Percentiles rank a stretch among this genome's conserved stretches.
These are phyloP conservation scores for Spilosoma lubricipeda DNA, from an alignment of 2,888 invertebrate species.

Conservation along the genomic window DNA sequence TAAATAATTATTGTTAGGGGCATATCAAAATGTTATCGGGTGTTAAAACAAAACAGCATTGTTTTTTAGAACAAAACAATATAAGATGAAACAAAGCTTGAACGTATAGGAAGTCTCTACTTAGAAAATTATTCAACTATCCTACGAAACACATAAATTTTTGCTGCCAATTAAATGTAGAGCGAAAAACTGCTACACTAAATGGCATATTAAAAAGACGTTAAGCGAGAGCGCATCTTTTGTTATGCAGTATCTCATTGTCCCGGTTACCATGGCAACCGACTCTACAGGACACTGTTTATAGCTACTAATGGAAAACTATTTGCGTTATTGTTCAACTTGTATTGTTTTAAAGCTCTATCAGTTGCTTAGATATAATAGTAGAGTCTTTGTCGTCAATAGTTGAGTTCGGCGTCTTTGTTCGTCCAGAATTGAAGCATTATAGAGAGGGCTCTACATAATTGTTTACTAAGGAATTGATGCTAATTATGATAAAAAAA, in stretches of 20 bases:
- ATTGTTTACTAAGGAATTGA: background rate
- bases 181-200: conserved; percentile 26
- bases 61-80: too few species aligned
- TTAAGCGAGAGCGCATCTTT: conserved; percentile 29
- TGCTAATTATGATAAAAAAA: background rate
- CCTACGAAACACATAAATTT: background rate
- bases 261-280: conserved; percentile 42
- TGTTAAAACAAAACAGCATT: too few species aligned
- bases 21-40: too few species aligned
- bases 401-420: conserved; percentile 14
- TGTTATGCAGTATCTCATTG: conserved; percentile 33
- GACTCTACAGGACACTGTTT: conserved; percentile 28
- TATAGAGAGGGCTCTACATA: conserved; percentile 1
- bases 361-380: conserved; percentile 3
- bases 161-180: background rate
- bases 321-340: conserved; percentile 46
- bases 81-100: too few species aligned
- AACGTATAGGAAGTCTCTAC: background rate
- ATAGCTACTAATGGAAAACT: conserved; percentile 49
- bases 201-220: conserved; percentile 38
- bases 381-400: conserved; percentile 1
- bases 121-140: background rate
- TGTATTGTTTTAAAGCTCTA: conserved; percentile 29
- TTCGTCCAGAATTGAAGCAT: background rate
- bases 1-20: too few species aligned